Evolutionary conservation across 30 jellyfish, hydroid and myxozoan species (phyloP), one percentile per base, ranked within the genome.

Genomic region (Cassiopea andromeda): DNA sequence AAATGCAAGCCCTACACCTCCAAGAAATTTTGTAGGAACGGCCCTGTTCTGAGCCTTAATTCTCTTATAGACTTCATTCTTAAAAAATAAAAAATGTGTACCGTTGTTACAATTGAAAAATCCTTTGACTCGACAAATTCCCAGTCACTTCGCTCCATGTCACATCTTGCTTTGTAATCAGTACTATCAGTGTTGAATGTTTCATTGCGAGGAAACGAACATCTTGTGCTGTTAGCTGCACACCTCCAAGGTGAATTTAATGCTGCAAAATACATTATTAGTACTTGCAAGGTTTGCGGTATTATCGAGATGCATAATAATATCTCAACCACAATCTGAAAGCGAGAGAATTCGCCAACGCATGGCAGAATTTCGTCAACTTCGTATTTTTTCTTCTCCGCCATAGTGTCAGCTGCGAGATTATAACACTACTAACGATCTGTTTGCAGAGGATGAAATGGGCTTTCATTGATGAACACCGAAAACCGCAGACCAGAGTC

Each of bases 231-330:
- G 92, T 92, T 92, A 60, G 80, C 71, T 2, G 74, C 96, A 76
- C 98, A 92, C 73, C 83, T 82, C 98, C 98, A 92, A 1, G 93
- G 87, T 2, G 98, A 93, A 73, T 82, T 82, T 48, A 60, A 81
- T 5, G 96, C 98, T 10, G 96, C 94, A 71, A 92, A 92, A 77
- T 92, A 92, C 97, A 91, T 91, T 80, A 91, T 91, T 68, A 91
- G 94, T 10, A 66, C 80, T 71, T 85, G 96, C 80, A 92, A 54
- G 18, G 94, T 64, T 46, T 71, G 91, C 38, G 98, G 98, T 16
- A 92, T 67, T 15, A 87, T 72, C n/a, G n/a, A 58, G 60, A 87
- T 78, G 59, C 96, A 87, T 2, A 91, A 77, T 72, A 92, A 7
- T 9, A 82, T 87, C 45, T 87, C 95, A 43, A 92, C n/a, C 7